A percentile compares a stretch with the other conserved stretches of the same genome.
Conservation (phyloP, 2,113 vertebrate species). For the Pituophis catenifer region DNA sequence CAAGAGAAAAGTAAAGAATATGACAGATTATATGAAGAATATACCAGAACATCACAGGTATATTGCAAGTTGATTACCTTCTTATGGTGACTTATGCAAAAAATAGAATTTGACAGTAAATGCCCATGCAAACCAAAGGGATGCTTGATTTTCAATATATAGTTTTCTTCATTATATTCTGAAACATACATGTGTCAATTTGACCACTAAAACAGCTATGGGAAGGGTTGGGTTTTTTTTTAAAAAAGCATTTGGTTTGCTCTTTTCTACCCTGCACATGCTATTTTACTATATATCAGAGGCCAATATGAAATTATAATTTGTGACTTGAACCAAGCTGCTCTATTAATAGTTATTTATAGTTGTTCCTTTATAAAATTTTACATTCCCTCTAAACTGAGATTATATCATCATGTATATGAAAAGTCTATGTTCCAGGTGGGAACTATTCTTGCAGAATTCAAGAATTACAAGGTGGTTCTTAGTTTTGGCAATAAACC, state of each 20-base stretch:
- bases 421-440: not conserved
- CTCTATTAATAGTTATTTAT: not conserved
- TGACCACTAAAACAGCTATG: not conserved
- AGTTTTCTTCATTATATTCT: not conserved
- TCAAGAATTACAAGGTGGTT: not conserved
- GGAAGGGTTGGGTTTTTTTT: not conserved
- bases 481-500: not conserved
- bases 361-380: not conserved
- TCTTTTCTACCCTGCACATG: not conserved
- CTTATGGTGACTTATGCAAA: not conserved
- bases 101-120: not conserved
- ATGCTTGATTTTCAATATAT: not conserved
- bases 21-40: conserved; percentile 89
- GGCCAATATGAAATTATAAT: not conserved
- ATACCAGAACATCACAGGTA: conserved; percentile 92
- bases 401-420: not conserved
- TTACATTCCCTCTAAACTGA: not conserved
- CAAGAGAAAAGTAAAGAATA: conserved; percentile 94
- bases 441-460: not conserved
- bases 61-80: conserved; percentile 17
- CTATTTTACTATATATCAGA: not conserved
- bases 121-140: not conserved
- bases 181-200: not conserved
- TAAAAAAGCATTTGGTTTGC: not conserved
- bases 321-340: not conserved